A percentile compares a stretch with the other conserved stretches of the same genome.
Evolutionary conservation across 2,888 invertebrate species (phyloP).

Genomic region (Agrilus cyanescens): DNA sequence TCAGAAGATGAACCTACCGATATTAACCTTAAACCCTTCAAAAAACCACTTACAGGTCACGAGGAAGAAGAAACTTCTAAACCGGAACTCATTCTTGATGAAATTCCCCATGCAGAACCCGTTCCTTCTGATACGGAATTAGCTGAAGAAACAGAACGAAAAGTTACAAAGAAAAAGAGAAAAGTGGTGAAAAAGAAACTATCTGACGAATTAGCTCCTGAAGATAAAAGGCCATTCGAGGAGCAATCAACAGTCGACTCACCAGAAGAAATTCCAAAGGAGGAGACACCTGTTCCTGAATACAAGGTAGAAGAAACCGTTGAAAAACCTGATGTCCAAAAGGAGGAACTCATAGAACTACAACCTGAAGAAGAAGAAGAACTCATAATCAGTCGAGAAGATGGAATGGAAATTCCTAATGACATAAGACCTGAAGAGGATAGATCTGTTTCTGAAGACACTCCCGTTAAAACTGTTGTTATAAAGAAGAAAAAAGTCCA

Average conservation of each 20-base stretch:
- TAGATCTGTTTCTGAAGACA: slow-evolving; percentile 19
- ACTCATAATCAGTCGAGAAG: slow-evolving; percentile 24
- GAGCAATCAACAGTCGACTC: slow-evolving; percentile 6
- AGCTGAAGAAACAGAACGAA: slow-evolving; percentile 13
- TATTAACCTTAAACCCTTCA: slow-evolving; percentile 31
- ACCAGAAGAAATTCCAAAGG: slow-evolving; percentile 9
- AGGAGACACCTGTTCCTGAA: slow-evolving; percentile 1
- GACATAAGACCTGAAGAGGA: slow-evolving; percentile 4
- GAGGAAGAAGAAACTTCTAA: slow-evolving; percentile 5
- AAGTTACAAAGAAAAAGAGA: slow-evolving; percentile 11
- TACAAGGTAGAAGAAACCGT: not conserved
- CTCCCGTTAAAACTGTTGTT: slow-evolving; percentile 21
- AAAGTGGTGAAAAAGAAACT: slow-evolving; percentile 1
- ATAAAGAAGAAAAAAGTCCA: slow-evolving; percentile 27
- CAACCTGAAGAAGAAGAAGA: slow-evolving; percentile 9
- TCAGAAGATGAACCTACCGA: slow-evolving; percentile 29
- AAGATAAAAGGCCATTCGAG: slow-evolving; percentile 2
- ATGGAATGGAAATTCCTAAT: slow-evolving; percentile 20
- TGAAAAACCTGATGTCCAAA: not conserved
- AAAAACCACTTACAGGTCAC: slow-evolving; percentile 33
- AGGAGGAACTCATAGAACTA: slow-evolving; percentile 11
- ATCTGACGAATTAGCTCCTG: slow-evolving; percentile 5
- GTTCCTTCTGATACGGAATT: slow-evolving; percentile 7
- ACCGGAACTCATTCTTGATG: too few species aligned
- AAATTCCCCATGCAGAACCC: slow-evolving; percentile 1